phyloP scores from a whole-genome alignment of 2,113 vertebrate species.

The Ammodytes marinus region DNA sequence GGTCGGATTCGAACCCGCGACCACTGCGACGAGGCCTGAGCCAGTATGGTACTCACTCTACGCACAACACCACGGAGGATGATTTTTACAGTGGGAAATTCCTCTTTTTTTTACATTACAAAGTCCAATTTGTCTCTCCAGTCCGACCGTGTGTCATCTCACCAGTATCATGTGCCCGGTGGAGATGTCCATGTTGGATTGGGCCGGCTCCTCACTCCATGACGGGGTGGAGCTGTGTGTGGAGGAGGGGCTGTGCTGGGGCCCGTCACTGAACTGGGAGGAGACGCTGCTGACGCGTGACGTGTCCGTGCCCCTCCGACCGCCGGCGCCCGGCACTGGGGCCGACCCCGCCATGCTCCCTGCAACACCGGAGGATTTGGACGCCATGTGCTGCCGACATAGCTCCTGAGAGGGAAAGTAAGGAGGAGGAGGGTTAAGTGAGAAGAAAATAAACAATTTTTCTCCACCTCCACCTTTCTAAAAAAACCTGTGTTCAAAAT shows the following conservation, averaged over 20 bases:
- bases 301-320: conserved; percentile 88
- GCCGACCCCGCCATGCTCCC: conserved; percentile 65
- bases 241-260: conserved; percentile 96
- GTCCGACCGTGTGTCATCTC: conserved; percentile 43
- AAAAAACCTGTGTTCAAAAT: too few relatives aligned
- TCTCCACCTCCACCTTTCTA: too few relatives aligned
- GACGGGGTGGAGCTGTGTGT: conserved; percentile 96
- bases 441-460: neutral
- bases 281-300: conserved; percentile 97
- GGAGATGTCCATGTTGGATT: conserved; percentile 99
- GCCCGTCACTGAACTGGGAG: conserved; percentile 95
- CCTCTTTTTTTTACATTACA: neutral
- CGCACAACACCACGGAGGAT: neutral
- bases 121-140: neutral
- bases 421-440: neutral
- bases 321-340: conserved; percentile 75
- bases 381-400: conserved; percentile 98
- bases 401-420: conserved; percentile 86
- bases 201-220: conserved; percentile 98
- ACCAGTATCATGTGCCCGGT: conserved; percentile 99
- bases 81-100: neutral
- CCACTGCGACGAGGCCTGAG: too few relatives aligned
- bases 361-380: conserved; percentile 87
- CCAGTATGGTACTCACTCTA: too few relatives aligned
- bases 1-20: too few relatives aligned